Evolutionary conservation across 2,113 vertebrate species (phyloP), one percentile per base, ranked within the genome.

Genomic region (Alosa alosa): DNA sequence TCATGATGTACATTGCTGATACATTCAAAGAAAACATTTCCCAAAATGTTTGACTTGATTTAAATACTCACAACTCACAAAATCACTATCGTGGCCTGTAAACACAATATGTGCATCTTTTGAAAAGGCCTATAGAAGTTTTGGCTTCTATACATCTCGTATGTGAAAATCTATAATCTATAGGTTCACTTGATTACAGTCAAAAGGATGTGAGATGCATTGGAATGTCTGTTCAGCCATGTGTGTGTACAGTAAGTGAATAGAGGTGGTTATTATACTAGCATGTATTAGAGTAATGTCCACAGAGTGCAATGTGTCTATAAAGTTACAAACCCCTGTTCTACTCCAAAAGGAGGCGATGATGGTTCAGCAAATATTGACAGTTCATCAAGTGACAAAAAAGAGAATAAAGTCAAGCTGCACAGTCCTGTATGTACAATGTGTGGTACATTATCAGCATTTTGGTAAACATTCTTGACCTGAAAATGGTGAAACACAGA

Each of bases 141-240:
- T 31, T 72, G n/a, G 9, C 13, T 72, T 72, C n/a, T 15, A 78
- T 41, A 78, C 72, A 39, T 6, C 13, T 36, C 36, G 5, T 13
- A 36, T 17, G 11, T 20, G 3, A 22, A 36, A 31, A 60, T 8
- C 18, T 6, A 52, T 52, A 68, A 68, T 64, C 5, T 25, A 9
- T 64, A 64, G n/a, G 31, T 13, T 78, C 72, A 78, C 72, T 78
- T 39, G 64, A 78, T 39, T 36, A 78, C 72, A 78, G 72, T 78
- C 72, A 72, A 31, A 36, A 72, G 1, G 25, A 72, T 11, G 9
- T 15, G 11, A 13, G 9, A 72, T 78, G 31, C 13, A 78, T 36
- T 78, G 64, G 25, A 64, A 25, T 13, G n/a, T 25, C 6, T 31
- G 1, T 11, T 6, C 5, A n/a, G 7, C 7, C 22, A 64, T 31